Percentiles rank a stretch among this genome's conserved stretches.
Evolutionary conservation across 2,888 invertebrate genomes (phyloP).

Genomic region (Agonopterix heracliana): DNA sequence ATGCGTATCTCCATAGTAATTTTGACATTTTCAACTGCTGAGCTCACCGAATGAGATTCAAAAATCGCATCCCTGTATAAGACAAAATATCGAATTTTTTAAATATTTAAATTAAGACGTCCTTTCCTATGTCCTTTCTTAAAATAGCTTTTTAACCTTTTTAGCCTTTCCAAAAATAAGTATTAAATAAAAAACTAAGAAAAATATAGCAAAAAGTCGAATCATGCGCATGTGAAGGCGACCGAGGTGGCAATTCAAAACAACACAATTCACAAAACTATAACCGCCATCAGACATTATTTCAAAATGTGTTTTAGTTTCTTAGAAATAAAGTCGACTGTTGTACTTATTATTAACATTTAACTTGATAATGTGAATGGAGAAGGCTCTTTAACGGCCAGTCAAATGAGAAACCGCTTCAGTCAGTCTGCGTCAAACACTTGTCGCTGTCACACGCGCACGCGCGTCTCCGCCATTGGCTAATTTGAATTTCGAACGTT

Average conservation of each 20-base stretch:
- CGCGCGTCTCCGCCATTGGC: constrained; percentile 48
- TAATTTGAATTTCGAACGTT: constrained; percentile 59
- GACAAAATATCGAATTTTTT: no score
- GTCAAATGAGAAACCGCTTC: constrained; percentile 63
- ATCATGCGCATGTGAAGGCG: constrained; percentile 68
- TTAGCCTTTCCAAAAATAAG: constrained; percentile 1
- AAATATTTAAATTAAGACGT: no score
- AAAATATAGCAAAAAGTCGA: constrained; percentile 56
- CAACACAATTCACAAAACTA: constrained; percentile 18
- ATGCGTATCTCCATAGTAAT: no score
- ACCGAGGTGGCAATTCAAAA: constrained; percentile 55
- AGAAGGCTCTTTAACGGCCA: constrained; percentile 57
- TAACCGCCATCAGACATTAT: constrained; percentile 17
- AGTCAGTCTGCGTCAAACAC: constrained; percentile 60
- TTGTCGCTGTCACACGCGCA: constrained; percentile 50
- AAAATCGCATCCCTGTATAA: no score
- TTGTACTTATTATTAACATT: constrained; percentile 18
- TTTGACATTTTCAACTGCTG: no score
- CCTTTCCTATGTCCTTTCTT: no score
- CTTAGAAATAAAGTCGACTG: constrained; percentile 8
- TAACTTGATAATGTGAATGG: constrained; percentile 59
- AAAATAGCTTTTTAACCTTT: background rate
- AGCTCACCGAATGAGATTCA: no score
- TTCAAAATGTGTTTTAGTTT: constrained; percentile 9
- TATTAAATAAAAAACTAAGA: constrained; percentile 41